These are phyloP conservation scores for Pangasianodon gigas DNA, from an alignment of 2,113 vertebrate genomes.

Conservation along the genomic window DNA sequence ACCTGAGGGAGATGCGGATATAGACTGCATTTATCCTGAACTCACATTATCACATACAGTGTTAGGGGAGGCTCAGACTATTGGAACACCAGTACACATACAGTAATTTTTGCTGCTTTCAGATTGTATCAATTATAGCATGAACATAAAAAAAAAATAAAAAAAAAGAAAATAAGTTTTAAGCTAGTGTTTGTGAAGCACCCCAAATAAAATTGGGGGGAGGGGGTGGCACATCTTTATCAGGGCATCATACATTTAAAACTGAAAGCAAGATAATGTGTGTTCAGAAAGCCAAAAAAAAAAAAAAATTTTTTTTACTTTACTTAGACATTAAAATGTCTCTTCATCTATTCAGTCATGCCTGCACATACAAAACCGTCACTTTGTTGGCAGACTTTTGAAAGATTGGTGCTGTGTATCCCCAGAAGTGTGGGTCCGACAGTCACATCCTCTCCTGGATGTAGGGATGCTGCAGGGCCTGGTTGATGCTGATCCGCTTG, in stretches of 20 bases:
- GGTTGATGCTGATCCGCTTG: conserved; percentile 99
- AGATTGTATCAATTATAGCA: not conserved
- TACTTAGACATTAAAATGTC: conserved; percentile 39
- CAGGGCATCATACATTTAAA: conserved; percentile 4
- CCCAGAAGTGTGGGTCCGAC: conserved; percentile 26
- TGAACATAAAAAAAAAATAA: not conserved
- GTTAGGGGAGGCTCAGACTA: conserved; percentile 29
- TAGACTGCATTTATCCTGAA: conserved; percentile 92
- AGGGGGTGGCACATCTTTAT: not conserved
- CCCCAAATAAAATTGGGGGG: not conserved
- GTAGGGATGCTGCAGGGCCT: conserved; percentile 97
- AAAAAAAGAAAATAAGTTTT: conserved; percentile 7
- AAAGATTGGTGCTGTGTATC: conserved; percentile 41
- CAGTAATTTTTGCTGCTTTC: not conserved
- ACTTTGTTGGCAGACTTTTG: conserved; percentile 40
- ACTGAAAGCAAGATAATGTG: not conserved
- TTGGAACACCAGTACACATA: conserved; percentile 1
- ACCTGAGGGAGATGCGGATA: conserved; percentile 91
- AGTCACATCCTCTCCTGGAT: conserved; percentile 81
- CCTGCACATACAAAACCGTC: conserved; percentile 51
- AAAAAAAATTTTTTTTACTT: not conserved
- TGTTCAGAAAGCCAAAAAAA: not conserved
- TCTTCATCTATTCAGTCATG: conserved; percentile 48
- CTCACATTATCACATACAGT: conserved; percentile 71
- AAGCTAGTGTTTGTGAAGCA: not conserved